Evolutionary conservation across 1,140 invertebrate genomes (phyloP).

Genomic region (Papilio machaon): DNA sequence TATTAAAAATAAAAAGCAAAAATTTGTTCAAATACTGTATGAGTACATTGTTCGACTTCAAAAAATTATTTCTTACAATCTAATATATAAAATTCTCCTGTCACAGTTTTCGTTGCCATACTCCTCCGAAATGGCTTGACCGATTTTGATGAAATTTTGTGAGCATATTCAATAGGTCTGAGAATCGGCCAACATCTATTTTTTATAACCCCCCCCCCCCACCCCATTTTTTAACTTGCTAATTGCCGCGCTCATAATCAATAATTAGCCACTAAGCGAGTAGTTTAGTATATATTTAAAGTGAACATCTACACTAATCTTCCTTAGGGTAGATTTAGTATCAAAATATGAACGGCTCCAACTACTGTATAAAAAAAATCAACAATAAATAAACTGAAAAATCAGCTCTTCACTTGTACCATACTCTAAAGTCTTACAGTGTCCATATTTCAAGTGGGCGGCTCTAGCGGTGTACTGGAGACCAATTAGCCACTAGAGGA

Average conservation of each 20-base stretch:
- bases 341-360: neutral
- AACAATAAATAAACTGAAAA: neutral
- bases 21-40: neutral
- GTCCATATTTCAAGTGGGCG: constrained; percentile 32
- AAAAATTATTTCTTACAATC: neutral
- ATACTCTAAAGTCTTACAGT: neutral
- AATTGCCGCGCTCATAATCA: too few species aligned
- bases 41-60: too few species aligned
- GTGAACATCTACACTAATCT: neutral
- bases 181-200: too few species aligned
- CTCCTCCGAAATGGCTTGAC: too few species aligned
- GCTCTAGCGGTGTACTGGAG: constrained; percentile 5
- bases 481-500: constrained; percentile 39
- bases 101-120: too few species aligned
- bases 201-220: too few species aligned
- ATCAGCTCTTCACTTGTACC: neutral
- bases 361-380: too few species aligned
- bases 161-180: too few species aligned
- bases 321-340: too few species aligned
- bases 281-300: neutral
- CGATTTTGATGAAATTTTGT: too few species aligned
- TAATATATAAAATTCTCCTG: too few species aligned
- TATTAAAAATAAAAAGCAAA: neutral
- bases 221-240: too few species aligned
- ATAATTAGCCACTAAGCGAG: neutral